Base-by-base conservation (phyloP, 2,113 vertebrate genomes). In the Syngnathus floridae region DNA sequence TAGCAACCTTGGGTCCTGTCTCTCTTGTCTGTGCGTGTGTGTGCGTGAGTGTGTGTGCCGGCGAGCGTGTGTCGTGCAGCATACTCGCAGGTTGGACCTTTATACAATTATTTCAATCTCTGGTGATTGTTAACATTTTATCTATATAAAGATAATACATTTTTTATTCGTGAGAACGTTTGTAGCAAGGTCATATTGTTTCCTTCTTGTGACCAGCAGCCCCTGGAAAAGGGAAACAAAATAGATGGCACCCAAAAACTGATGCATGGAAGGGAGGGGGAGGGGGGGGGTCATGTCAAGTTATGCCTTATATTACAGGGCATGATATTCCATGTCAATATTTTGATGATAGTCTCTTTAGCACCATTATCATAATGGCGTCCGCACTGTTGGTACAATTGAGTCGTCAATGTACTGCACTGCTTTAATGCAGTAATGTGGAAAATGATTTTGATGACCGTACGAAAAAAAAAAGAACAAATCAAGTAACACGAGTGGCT, bases 121-220 rank as follows among this genome's bases (percentile, higher is more conserved):
- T 87, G 80, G 75, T 74, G 81, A 86, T 84, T 88, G 81, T 86
- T 83, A 81, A 84, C 71, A 81, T 85, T 88, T 84, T 90, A 86
- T 91, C 84, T 85, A 82, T 89, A 82, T 83, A 83, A 84, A 88
- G 85, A 88, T 83, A 88, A 84, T 78, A 73, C 56, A 74, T 73
- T 86, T 61, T 87, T 85, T 88, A 84, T 88, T 85, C 75, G 77
- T 62, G 52, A 78, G 76, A 71, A 46, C 65, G 81, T 74, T 81
- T 81, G 64, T 85, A 85, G 71, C 63, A 84, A 73, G 77, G 64
- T 74, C 62, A 40, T 75, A 43, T 74, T 82, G 36, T 71, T 75
- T 82, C 75, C 41, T 67, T 52, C 71, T 81, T 78, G 74, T 85
- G 77, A 84, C 61, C 65, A 73, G 71, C 62, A 75, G 61, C 55